Evolutionary conservation across 92 coral and sea anemone genomes (phyloP).

Genomic region (Meandrina meandrites): DNA sequence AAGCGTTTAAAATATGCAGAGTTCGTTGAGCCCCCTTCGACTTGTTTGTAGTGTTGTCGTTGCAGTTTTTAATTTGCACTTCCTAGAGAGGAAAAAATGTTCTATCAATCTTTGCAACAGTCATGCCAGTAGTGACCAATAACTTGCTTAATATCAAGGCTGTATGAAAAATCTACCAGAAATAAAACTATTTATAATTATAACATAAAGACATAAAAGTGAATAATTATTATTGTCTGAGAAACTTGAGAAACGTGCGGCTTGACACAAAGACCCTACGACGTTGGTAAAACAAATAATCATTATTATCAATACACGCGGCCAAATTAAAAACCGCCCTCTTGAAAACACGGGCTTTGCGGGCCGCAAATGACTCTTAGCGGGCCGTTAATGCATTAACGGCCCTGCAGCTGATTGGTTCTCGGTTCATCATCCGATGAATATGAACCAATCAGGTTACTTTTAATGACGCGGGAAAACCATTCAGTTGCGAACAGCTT

Average conservation of each 20-base stretch:
- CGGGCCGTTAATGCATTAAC: too few species aligned
- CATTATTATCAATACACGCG: too few species aligned
- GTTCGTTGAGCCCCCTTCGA: neutral
- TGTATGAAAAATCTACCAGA: neutral
- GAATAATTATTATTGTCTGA: neutral
- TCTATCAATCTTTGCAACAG: neutral
- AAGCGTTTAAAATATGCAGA: neutral
- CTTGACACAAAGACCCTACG: neutral
- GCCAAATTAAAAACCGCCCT: too few species aligned
- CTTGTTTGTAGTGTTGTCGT: neutral
- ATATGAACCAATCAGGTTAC: too few species aligned
- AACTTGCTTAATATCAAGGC: neutral
- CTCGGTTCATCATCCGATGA: too few species aligned
- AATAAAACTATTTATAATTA: too few species aligned
- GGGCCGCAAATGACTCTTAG: too few species aligned
- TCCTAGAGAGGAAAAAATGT: neutral
- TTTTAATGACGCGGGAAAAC: too few species aligned
- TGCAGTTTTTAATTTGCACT: neutral
- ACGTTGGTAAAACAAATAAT: too few species aligned
- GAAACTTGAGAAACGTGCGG: neutral
- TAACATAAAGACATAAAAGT: neutral
- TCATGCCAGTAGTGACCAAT: neutral
- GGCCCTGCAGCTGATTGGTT: too few species aligned
- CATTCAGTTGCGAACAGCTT: too few species aligned
- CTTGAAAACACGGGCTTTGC: too few species aligned